Evolutionary conservation across 2,797 vertebrate genomes (phyloP), one percentile per base, ranked within the genome.

Genomic region (Emys orbicularis): DNA sequence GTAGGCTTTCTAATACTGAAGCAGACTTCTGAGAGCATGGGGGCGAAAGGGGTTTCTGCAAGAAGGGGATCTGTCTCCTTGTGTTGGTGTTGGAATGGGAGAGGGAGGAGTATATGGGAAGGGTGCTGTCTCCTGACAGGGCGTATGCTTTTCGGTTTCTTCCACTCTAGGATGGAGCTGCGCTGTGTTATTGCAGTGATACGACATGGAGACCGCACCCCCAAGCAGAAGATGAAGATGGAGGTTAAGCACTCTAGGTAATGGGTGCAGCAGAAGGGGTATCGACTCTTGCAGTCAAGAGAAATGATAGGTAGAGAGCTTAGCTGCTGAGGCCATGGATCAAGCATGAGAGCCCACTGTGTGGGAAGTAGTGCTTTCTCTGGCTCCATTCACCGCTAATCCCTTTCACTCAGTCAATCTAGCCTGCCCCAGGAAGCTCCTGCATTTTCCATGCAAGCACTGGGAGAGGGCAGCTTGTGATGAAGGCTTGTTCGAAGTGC

Each of bases 151-250:
- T 34, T 68, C 72, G 19, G 13, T 31, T 87, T 84, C 37, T 79
- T 27, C 47, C 25, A 84, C 83, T 18, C 41, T 95, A 99, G 99
- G 99, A 99, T 99, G 99, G 99, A 99, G 94, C 98, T 99, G 19
- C 99, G 99, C 53, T 99, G 99, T 84, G 99, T 99, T 91, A 99
- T 99, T 44, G 99, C 99, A 5, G 98, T 99, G 83, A 99, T 99
- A 93, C 98, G 99, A 25, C 99, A 99, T 1, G 99, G 99, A 89
- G 99, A 99, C 97, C 98, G 99, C 87, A 99, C 99, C 1, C 99
- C 99, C 1, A 99, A 99, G 97, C 99, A 99, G 98, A 99, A 99
- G 98, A 99, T 99, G 99, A 99, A 99, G 98, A 99, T 99, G 99
- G 99, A 99, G 97, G 99, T 99, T 83, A 99, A 99, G 29, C 99